Base-by-base conservation (phyloP, 2,113 vertebrate genomes). In the Zapus hudsonius region DNA sequence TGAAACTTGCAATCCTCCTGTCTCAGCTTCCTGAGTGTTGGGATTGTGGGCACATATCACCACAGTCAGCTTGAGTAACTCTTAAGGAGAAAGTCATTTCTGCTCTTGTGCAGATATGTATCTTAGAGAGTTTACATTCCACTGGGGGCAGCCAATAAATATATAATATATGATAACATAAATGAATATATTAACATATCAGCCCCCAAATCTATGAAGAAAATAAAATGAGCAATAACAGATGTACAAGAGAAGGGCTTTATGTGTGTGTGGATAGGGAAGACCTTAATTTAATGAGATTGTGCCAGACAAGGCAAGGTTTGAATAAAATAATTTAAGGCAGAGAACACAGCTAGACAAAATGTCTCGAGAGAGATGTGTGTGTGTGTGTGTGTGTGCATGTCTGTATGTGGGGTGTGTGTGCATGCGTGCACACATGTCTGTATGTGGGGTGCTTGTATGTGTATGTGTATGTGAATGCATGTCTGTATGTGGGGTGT, bases 81-180 rank as follows among this genome's bases (percentile, higher is more conserved):
- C 36, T 81, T 81, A 47, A 81, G 64, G 70, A 81, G 66, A 87
- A 82, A 88, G 74, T 67, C 40, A 76, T 12, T 11, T 11, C 85
- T 93, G 38, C 20, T 76, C 31, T 78, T 90, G 67, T 80, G 25
- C 42, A 90, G 52, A 72, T 10, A 13, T 33, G 1, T 73, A 4
- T 96, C 40, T 86, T 67, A n/a, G 4, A 89, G n/a, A 79, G 42
- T 79, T 76, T 74, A 61, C 2, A 40, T 83, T 89, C 31, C 44
- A 33, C 38, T 47, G 29, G 15, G 19, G 38, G 7, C 7, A 79
- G 42, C n/a, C 13, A 57, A 31, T 72, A 85, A 75, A 29, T 25
- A 70, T 36, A 36, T 66, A 31, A 69, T 64, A 38, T 29, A 16
- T 27, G 17, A 7, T 47, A 33, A 27, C 69, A 80, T 73, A 33